phyloP scores from a whole-genome alignment of 2,888 invertebrate genomes.

The Tachystola acroxantha region DNA sequence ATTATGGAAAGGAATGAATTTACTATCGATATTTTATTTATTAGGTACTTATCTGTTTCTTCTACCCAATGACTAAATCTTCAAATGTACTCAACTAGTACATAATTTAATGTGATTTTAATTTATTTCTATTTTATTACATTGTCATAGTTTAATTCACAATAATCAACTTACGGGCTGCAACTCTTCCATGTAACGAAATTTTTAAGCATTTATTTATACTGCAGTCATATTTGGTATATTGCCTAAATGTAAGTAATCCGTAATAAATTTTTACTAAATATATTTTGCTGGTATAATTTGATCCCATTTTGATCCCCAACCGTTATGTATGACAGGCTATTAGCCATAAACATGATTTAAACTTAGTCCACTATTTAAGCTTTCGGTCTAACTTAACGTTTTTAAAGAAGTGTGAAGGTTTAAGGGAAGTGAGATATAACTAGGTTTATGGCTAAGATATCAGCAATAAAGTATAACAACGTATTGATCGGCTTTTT shows the following conservation, averaged over 20 bases:
- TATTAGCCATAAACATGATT: too few relatives aligned
- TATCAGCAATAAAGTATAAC: too few relatives aligned
- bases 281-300: constrained; percentile 3
- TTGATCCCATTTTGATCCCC: too few relatives aligned
- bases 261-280: constrained; percentile 35
- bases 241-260: constrained; percentile 24
- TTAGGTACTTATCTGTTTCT: not conserved
- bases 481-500: too few relatives aligned
- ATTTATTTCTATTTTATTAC: constrained; percentile 6
- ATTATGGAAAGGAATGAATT: too few relatives aligned
- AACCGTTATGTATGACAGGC: too few relatives aligned
- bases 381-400: too few relatives aligned
- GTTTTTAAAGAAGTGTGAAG: too few relatives aligned
- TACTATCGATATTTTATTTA: too few relatives aligned
- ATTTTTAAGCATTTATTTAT: constrained; percentile 34
- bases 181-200: constrained; percentile 20
- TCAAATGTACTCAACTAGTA: constrained; percentile 4
- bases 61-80: not conserved
- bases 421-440: too few relatives aligned
- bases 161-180: constrained; percentile 3
- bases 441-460: too few relatives aligned
- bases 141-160: not conserved
- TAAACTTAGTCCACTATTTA: too few relatives aligned
- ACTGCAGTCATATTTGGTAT: constrained; percentile 26
- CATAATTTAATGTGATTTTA: constrained; percentile 4